phyloP scores from a whole-genome alignment of 2,888 invertebrate genomes.

The Brachynemurus nebulosus region DNA sequence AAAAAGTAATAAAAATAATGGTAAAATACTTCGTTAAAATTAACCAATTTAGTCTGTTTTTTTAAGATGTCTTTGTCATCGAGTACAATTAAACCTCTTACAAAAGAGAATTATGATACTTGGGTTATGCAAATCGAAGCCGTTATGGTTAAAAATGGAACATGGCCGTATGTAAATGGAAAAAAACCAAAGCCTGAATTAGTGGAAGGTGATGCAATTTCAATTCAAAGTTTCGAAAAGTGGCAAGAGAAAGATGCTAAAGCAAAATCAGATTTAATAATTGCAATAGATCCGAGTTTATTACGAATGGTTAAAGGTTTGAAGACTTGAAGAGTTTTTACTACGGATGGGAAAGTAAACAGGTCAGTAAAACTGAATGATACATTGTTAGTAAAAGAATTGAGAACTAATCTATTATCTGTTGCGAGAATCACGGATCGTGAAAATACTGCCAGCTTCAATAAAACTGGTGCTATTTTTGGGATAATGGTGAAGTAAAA shows the following conservation, averaged over 20 bases:
- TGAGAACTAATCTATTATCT: not conserved
- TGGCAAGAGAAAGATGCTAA: constrained; percentile 2
- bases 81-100: constrained; percentile 1
- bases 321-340: not conserved
- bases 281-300: constrained; percentile 3
- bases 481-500: not conserved
- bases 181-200: not conserved
- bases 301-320: not conserved
- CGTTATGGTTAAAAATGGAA: constrained; percentile 1
- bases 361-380: not conserved
- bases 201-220: not conserved
- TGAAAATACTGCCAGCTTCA: not conserved
- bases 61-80: not conserved
- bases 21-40: not conserved
- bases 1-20: not conserved
- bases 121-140: constrained; percentile 3
- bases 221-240: not conserved
- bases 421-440: not conserved
- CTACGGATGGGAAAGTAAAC: not conserved
- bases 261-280: constrained; percentile 3
- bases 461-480: not conserved
- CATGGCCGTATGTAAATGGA: not conserved
- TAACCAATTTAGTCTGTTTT: not conserved
- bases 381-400: not conserved
- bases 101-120: not conserved